A percentile compares a stretch with the other conserved stretches of the same genome.
Evolutionary conservation across 2,113 vertebrate species (phyloP).

Genomic region (Sigmodon hispidus): DNA sequence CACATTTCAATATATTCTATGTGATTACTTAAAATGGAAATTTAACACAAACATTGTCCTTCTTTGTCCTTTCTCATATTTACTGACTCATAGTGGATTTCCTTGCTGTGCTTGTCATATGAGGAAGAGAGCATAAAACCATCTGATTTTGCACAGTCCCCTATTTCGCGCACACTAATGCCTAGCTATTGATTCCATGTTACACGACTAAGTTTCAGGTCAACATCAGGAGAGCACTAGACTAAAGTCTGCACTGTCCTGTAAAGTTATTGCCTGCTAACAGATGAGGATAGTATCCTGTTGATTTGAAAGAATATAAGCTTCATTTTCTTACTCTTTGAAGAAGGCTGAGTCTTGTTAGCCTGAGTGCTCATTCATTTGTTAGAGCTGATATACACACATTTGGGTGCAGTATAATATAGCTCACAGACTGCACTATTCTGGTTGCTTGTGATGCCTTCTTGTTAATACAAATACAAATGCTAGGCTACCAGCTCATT

Average conservation of each 20-base stretch:
- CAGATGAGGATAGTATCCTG: background rate
- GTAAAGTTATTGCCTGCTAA: background rate
- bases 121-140: background rate
- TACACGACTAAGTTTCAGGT: background rate
- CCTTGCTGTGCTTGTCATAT: slow-evolving; percentile 7
- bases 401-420: background rate
- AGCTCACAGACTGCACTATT: background rate
- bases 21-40: background rate
- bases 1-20: slow-evolving; percentile 32
- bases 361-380: background rate
- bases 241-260: background rate
- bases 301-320: background rate
- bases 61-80: background rate
- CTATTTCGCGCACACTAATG: background rate
- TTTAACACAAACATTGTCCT: background rate
- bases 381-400: background rate
- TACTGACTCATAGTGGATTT: background rate
- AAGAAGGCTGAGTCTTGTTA: background rate
- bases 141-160: background rate
- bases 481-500: background rate
- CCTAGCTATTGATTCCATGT: background rate
- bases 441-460: background rate
- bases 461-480: background rate
- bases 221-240: background rate
- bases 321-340: background rate